Percentiles rank a stretch among this genome's conserved stretches.
Evolutionary conservation across 1,140 invertebrate genomes (phyloP).

Genomic region (Adoxophyes honmai): DNA sequence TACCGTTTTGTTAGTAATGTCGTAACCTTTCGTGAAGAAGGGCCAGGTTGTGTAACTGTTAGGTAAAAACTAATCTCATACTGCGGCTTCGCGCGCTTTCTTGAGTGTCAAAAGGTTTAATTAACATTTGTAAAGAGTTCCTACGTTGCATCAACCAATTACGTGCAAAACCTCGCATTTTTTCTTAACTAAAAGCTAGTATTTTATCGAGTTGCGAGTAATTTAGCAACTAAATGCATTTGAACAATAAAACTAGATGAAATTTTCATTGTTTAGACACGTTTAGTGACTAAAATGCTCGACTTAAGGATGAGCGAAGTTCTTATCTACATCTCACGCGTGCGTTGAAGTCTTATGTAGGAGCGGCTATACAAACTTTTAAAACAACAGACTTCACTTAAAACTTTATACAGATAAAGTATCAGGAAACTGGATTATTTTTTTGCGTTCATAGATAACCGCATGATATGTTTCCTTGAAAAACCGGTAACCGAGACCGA

Average conservation of each 20-base stretch:
- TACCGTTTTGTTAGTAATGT: neutral
- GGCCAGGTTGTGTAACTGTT: slow-evolving; percentile 3
- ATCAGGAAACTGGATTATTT: neutral
- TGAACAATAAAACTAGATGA: too few relatives aligned
- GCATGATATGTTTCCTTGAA: neutral
- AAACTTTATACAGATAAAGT: too few relatives aligned
- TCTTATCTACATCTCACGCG: too few relatives aligned
- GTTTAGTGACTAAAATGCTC: too few relatives aligned
- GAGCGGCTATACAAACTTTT: too few relatives aligned
- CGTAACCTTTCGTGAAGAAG: neutral
- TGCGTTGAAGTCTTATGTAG: too few relatives aligned
- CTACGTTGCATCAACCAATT: neutral
- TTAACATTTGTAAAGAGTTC: neutral
- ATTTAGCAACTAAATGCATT: too few relatives aligned
- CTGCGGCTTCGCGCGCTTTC: neutral
- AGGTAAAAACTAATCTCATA: neutral
- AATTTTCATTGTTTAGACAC: too few relatives aligned
- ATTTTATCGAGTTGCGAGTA: too few relatives aligned
- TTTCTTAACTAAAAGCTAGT: too few relatives aligned
- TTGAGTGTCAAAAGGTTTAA: neutral
- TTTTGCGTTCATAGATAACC: neutral
- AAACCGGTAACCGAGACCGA: neutral
- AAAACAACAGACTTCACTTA: too few relatives aligned
- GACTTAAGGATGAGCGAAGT: too few relatives aligned
- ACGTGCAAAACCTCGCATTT: neutral